These are phyloP conservation scores for Leucozona laternaria DNA, from an alignment of 2,888 invertebrate species.

Conservation along the genomic window DNA sequence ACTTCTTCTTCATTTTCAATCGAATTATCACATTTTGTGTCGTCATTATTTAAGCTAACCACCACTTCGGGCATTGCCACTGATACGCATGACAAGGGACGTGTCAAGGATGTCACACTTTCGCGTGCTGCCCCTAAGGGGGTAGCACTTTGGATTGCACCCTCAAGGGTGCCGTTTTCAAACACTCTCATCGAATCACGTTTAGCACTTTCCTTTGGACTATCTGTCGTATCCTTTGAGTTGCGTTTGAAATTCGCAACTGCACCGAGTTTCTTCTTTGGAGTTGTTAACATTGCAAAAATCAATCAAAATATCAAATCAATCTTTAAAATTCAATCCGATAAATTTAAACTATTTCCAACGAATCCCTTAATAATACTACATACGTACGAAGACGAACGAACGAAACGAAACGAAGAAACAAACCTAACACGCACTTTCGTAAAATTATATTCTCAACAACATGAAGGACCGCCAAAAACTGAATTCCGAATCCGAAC, in stretches of 20 bases:
- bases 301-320: neutral
- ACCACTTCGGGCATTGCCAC: slow-evolving; percentile 45
- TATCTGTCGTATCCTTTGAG: slow-evolving; percentile 48
- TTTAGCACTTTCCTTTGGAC: slow-evolving; percentile 46
- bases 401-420: slow-evolving; percentile 34
- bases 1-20: slow-evolving; percentile 38
- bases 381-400: slow-evolving; percentile 28
- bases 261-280: slow-evolving; percentile 61
- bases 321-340: neutral
- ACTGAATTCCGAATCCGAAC: slow-evolving; percentile 80
- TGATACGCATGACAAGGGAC: slow-evolving; percentile 54
- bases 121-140: slow-evolving; percentile 38
- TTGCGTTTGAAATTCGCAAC: slow-evolving; percentile 40
- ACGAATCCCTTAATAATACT: slow-evolving; percentile 26
- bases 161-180: slow-evolving; percentile 82
- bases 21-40: slow-evolving; percentile 69
- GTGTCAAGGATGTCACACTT: slow-evolving; percentile 42
- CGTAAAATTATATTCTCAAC: slow-evolving; percentile 58
- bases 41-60: slow-evolving; percentile 58
- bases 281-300: slow-evolving; percentile 61
- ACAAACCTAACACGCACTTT: slow-evolving; percentile 55
- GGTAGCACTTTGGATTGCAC: slow-evolving; percentile 77
- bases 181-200: slow-evolving; percentile 77
- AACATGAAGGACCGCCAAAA: slow-evolving; percentile 81
- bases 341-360: slow-evolving; percentile 19